A percentile compares a stretch with the other conserved stretches of the same genome.
Conservation (phyloP, 2,113 vertebrate species). For the Choloepus hoffmanni region DNA sequence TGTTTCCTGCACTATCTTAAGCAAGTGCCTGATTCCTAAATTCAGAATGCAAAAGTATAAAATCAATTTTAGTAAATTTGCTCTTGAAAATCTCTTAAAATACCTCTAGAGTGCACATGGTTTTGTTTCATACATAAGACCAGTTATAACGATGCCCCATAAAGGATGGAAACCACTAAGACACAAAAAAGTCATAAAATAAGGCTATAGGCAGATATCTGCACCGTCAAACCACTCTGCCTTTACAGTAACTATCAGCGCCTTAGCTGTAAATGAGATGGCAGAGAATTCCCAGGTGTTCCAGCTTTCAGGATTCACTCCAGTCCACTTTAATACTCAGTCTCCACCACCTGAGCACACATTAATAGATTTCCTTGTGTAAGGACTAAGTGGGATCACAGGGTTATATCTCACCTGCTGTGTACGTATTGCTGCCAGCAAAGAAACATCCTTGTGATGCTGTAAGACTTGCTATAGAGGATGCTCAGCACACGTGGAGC, state of each 20-base stretch:
- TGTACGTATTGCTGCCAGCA: not conserved
- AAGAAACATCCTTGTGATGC: not conserved
- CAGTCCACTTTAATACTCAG: too few relatives aligned
- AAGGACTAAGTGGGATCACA: not conserved
- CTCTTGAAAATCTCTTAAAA: not conserved
- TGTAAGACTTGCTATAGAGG: rapidly evolving
- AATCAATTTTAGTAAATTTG: not conserved
- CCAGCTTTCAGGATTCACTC: not conserved
- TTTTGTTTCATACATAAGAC: rapidly evolving
- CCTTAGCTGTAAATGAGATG: not conserved
- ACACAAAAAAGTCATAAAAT: not conserved
- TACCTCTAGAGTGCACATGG: not conserved
- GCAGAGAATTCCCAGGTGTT: too few relatives aligned
- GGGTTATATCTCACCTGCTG: not conserved
- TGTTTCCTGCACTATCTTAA: rapidly evolving
- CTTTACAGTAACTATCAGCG: not conserved
- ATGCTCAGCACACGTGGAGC: rapidly evolving
- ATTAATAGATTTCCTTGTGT: not conserved
- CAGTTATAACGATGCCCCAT: rapidly evolving
- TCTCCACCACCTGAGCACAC: rapidly evolving
- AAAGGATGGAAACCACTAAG: not conserved
- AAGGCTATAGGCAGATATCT: not conserved
- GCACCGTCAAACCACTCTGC: not conserved
- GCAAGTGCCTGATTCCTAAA: not conserved
- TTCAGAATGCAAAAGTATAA: not conserved